Conservation (phyloP, 1,140 invertebrate species). For the Heliothis virescens region DNA sequence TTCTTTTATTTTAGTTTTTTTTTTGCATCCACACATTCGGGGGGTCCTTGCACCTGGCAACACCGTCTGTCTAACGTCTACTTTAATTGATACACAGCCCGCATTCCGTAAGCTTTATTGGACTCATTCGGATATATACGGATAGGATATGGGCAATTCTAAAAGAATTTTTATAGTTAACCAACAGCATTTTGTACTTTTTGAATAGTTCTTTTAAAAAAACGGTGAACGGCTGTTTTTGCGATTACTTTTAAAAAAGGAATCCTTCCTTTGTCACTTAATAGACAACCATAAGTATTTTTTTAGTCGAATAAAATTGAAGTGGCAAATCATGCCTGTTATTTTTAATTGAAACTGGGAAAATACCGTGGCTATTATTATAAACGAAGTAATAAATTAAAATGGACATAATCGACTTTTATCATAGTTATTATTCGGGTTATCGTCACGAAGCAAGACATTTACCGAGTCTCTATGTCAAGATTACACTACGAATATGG, state of each 20-base stretch:
- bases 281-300: no score
- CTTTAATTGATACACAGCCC: constrained; percentile 77
- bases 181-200: not conserved
- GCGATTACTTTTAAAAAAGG: not conserved
- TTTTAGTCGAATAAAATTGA: no score
- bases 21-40: constrained; percentile 7
- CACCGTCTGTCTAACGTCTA: constrained; percentile 67
- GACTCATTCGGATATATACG: constrained; percentile 56
- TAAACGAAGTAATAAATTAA: no score
- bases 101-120: constrained; percentile 70
- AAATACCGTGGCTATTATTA: no score
- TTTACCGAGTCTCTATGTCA: not conserved
- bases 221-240: not conserved
- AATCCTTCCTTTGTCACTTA: no score
- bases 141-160: constrained; percentile 50
- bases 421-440: not conserved
- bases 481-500: not conserved
- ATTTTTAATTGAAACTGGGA: no score
- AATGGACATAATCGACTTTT: no score
- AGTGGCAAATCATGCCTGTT: no score
- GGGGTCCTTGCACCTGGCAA: constrained; percentile 35
- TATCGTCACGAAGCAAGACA: not conserved
- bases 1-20: not conserved
- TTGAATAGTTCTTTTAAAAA: not conserved
- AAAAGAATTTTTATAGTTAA: constrained; percentile 61